phyloP scores from a whole-genome alignment of 30 jellyfish, hydroid and myxozoan genomes.

The Calvadosia cruxmelitensis region DNA sequence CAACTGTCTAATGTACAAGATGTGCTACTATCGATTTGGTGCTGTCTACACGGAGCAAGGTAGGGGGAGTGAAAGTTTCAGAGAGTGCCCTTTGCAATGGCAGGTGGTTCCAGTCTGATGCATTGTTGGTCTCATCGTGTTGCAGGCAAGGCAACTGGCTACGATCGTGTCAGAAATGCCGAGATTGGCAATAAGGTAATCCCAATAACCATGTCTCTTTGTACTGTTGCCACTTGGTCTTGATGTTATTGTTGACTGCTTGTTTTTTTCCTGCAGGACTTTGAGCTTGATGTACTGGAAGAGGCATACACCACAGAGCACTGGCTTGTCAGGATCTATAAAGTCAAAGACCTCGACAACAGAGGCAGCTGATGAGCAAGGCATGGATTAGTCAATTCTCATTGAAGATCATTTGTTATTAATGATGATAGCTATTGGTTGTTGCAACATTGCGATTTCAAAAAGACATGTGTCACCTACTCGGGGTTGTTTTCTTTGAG shows the following conservation, averaged over 20 bases:
- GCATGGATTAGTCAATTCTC: too few species aligned
- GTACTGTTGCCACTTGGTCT: neutral
- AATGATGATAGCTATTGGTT: too few species aligned
- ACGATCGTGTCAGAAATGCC: constrained; percentile 94
- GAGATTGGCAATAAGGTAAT: constrained; percentile 93
- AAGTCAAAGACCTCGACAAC: constrained; percentile 87
- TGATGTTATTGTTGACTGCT: neutral
- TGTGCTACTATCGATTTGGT: constrained; percentile 97
- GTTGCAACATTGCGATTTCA: too few species aligned
- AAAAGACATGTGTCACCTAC: too few species aligned
- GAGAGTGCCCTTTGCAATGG: neutral
- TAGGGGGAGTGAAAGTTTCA: too few species aligned
- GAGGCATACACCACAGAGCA: constrained; percentile 98
- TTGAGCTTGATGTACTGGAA: constrained; percentile 86
- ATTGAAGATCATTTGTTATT: too few species aligned
- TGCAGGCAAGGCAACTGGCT: constrained; percentile 94
- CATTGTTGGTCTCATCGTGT: neutral
- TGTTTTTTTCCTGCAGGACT: constrained; percentile 44
- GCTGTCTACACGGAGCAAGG: constrained; percentile 98
- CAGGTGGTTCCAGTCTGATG: neutral
- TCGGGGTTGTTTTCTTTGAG: too few species aligned
- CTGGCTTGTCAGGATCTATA: constrained; percentile 93
- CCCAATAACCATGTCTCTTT: neutral
- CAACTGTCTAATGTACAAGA: constrained; percentile 92
- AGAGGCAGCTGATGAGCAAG: constrained; percentile 54